Percentiles rank a stretch among this genome's conserved stretches.
These are phyloP conservation scores for Arenaria interpres DNA, from an alignment of 2,113 vertebrate genomes.

Conservation along the genomic window DNA sequence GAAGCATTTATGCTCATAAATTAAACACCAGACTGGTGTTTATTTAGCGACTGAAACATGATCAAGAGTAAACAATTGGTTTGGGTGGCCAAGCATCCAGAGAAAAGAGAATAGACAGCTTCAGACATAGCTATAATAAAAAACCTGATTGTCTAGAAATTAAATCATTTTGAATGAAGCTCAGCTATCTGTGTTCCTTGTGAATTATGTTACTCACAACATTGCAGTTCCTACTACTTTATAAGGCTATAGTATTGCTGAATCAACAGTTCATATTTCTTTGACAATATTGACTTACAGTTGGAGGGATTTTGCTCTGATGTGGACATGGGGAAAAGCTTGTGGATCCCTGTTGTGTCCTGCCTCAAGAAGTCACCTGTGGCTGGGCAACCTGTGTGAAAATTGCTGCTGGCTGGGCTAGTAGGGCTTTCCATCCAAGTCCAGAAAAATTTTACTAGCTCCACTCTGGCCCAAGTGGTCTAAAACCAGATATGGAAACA, in stretches of 20 bases:
- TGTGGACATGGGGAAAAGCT: neutral
- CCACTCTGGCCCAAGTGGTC: neutral
- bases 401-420: neutral
- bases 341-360: neutral
- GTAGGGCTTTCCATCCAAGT: neutral
- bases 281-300: neutral
- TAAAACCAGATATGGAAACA: neutral
- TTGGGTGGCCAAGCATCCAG: neutral
- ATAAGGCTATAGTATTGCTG: neutral
- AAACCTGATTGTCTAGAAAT: neutral
- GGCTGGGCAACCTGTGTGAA: neutral
- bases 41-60: neutral
- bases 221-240: neutral
- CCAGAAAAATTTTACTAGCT: neutral
- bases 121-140: neutral
- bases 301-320: neutral
- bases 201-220: neutral
- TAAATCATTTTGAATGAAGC: neutral
- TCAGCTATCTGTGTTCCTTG: neutral
- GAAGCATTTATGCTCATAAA: constrained; percentile 9
- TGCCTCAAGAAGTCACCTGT: neutral
- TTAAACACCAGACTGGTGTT: neutral
- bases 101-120: neutral
- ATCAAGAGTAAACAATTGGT: neutral
- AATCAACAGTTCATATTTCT: neutral